Evolutionary conservation across 2,113 vertebrate species (phyloP).

Genomic region (Rhabdornis inornatus): DNA sequence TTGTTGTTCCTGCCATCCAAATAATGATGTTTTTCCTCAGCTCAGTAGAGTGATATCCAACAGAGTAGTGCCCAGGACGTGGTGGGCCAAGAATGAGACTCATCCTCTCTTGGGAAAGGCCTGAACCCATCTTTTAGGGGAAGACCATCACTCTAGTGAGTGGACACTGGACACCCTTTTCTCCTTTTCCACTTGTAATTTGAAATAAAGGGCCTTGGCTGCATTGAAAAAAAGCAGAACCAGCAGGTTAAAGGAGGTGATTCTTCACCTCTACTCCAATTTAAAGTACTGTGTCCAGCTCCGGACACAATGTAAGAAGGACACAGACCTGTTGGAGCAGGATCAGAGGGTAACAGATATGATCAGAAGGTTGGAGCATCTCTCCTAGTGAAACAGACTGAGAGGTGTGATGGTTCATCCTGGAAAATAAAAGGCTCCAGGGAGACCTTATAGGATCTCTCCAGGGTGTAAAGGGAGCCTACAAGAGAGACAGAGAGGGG

Average conservation of each 20-base stretch:
- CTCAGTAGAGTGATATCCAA: neutral
- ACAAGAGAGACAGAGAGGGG: fast-evolving
- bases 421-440: neutral
- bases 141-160: neutral
- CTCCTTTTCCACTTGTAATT: neutral
- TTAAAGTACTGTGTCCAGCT: neutral
- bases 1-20: neutral
- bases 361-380: neutral
- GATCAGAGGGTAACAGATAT: neutral
- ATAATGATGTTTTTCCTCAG: neutral
- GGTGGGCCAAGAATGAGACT: neutral
- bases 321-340: neutral
- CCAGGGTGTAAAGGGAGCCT: neutral
- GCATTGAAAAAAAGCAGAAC: too few relatives aligned
- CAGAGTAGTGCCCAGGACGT: neutral
- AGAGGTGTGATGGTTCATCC: neutral
- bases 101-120: neutral
- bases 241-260: too few relatives aligned
- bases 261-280: neutral
- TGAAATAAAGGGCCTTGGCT: neutral
- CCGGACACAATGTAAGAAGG: neutral
- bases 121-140: neutral
- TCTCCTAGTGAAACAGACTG: neutral
- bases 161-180: neutral
- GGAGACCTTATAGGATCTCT: neutral